Base-by-base conservation (phyloP, 2,797 vertebrate genomes). In the Australoheros facetus region DNA sequence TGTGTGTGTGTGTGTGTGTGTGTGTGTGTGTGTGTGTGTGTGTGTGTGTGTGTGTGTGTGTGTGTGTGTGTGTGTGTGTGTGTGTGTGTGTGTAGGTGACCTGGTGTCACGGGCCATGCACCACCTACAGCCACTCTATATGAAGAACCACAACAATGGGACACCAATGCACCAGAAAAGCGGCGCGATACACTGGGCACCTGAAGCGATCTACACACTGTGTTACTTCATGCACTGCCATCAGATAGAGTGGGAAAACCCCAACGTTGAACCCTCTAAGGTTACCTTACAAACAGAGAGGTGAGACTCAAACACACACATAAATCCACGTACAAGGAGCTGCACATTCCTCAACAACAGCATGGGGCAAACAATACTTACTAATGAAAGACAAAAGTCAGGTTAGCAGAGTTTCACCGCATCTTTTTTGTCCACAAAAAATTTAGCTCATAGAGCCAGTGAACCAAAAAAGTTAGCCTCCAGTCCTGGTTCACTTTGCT, bases 201-300 rank as follows among this genome's bases (percentile, higher is more conserved):
- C 98, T 0, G 98, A 99, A 88, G 98, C 98, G 7, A 96, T 99
- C 64, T 98, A 99, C 88, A 99, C 98, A 0, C 97, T 99, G 48
- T 99, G 98, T 91, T 99, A 99, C 92, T 99, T 99, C 94, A 99
- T 99, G 98, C 98, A 99, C 95, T 99, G 98, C 84, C 97, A 97
- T 0, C 98, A 99, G 84, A 97, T 98, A 96, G 98, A 99, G 88
- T 99, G 97, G 97, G 98, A 99, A 89, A 99, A 98, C 89, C 98
- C 97, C 60, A 98, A 98, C 0, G 96, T 98, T 74, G 98, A 99
- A 83, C 98, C 97, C 0, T 97, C 97, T 14, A 99, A 98, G 94
- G 96, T 99, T 82, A 97, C 95, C 0, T 94, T 99, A 70, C 97
- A 97, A 85, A 97, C 96, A 0, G 98, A 99, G 95, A 97, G 98